Evolutionary conservation across 2,797 vertebrate genomes (phyloP).

Genomic region (Periophthalmus magnuspinnatus): DNA sequence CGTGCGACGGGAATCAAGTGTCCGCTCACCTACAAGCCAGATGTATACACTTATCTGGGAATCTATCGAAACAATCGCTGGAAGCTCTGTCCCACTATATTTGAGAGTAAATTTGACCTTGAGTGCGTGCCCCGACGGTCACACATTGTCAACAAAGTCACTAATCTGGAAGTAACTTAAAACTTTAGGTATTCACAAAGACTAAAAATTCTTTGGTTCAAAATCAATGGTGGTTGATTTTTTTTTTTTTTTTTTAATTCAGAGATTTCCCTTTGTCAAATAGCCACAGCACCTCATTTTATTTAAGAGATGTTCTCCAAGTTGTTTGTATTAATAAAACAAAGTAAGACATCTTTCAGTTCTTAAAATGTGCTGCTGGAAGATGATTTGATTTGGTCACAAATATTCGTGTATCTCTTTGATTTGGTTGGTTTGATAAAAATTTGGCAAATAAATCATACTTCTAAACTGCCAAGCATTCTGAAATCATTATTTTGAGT

Average conservation of each 20-base stretch:
- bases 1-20: constrained; percentile 87
- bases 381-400: not conserved
- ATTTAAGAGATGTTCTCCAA: constrained; percentile 17
- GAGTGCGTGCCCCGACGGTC: constrained; percentile 86
- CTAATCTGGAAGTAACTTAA: constrained; percentile 84
- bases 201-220: not conserved
- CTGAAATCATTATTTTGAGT: not conserved
- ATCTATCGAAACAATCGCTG: constrained; percentile 90
- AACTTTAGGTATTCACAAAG: not conserved
- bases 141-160: constrained; percentile 84
- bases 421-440: constrained; percentile 16
- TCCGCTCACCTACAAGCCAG: constrained; percentile 85
- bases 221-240: not conserved
- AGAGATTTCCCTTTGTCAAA: constrained; percentile 35
- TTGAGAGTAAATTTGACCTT: constrained; percentile 89
- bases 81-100: constrained; percentile 91
- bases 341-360: constrained; percentile 17
- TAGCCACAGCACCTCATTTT: not conserved
- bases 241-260: constrained; percentile 8
- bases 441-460: constrained; percentile 59
- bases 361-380: constrained; percentile 16
- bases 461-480: constrained; percentile 19
- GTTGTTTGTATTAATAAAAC: not conserved
- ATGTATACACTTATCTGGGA: constrained; percentile 88
- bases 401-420: constrained; percentile 9